Evolutionary conservation across 2,888 invertebrate genomes (phyloP).

Genomic region (Biston betularia): DNA sequence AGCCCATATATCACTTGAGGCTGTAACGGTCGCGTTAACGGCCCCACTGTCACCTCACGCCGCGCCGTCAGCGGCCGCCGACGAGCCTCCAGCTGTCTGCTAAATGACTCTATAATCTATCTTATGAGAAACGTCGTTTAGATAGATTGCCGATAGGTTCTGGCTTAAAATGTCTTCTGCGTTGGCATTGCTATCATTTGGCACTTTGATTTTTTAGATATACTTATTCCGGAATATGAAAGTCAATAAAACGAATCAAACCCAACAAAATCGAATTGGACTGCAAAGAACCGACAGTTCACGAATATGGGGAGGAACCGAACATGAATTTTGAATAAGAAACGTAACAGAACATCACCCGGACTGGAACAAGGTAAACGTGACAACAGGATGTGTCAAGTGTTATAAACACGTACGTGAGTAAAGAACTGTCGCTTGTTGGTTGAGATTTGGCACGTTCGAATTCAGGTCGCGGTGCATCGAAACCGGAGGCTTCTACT

Average conservation of each 20-base stretch:
- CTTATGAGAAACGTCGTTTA: constrained; percentile 44
- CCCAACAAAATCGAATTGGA: constrained; percentile 11
- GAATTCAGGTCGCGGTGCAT: constrained; percentile 70
- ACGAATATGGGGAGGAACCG: neutral
- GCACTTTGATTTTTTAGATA: neutral
- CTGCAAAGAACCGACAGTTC: constrained; percentile 17
- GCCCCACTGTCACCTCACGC: constrained; percentile 77
- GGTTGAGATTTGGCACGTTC: constrained; percentile 66
- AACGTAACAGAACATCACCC: constrained; percentile 33
- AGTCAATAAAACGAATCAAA: neutral
- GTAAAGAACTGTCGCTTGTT: constrained; percentile 46
- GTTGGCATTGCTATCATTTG: constrained; percentile 6
- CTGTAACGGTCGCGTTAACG: constrained; percentile 81
- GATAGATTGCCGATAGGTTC: constrained; percentile 38
- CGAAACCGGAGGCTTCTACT: constrained; percentile 63
- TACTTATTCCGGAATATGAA: neutral
- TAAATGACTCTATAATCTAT: constrained; percentile 62
- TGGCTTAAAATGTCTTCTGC: constrained; percentile 28
- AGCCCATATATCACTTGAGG: constrained; percentile 83
- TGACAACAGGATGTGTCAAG: constrained; percentile 49
- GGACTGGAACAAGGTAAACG: constrained; percentile 41
- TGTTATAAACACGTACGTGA: constrained; percentile 51
- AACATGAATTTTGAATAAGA: constrained; percentile 27
- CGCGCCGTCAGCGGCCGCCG: constrained; percentile 67
- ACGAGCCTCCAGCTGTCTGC: constrained; percentile 54